Percentiles rank a stretch among this genome's conserved stretches.
phyloP scores from a whole-genome alignment of 2,113 vertebrate genomes.

The Leptocoma aspasia region DNA sequence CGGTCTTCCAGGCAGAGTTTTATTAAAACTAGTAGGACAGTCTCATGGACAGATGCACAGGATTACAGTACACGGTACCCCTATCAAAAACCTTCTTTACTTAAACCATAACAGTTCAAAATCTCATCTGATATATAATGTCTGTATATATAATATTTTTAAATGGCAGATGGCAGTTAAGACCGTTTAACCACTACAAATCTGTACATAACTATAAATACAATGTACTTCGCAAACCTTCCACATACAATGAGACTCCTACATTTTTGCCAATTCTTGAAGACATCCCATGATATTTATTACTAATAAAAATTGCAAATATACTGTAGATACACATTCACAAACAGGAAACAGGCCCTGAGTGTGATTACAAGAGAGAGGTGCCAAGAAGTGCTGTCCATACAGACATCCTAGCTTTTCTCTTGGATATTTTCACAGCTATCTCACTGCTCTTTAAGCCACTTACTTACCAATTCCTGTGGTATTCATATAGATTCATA shows the following conservation, averaged over 20 bases:
- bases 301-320: neutral
- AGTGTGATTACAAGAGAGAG: neutral
- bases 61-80: neutral
- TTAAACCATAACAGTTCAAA: neutral
- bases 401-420: neutral
- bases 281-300: neutral
- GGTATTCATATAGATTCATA: neutral
- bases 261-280: neutral
- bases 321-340: neutral
- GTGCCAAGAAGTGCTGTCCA: neutral
- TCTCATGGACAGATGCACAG: neutral
- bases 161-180: neutral
- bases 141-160: neutral
- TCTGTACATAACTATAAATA: neutral
- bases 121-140: neutral
- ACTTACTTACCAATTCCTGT: neutral
- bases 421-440: neutral
- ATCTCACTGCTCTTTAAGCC: neutral
- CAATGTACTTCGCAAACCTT: rapidly evolving
- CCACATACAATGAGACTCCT: neutral
- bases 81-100: neutral
- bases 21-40: neutral
- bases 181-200: neutral
- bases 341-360: neutral
- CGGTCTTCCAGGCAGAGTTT: neutral